Evolutionary conservation across 2,797 vertebrate species (phyloP).

Genomic region (Intellagama lesueurii): DNA sequence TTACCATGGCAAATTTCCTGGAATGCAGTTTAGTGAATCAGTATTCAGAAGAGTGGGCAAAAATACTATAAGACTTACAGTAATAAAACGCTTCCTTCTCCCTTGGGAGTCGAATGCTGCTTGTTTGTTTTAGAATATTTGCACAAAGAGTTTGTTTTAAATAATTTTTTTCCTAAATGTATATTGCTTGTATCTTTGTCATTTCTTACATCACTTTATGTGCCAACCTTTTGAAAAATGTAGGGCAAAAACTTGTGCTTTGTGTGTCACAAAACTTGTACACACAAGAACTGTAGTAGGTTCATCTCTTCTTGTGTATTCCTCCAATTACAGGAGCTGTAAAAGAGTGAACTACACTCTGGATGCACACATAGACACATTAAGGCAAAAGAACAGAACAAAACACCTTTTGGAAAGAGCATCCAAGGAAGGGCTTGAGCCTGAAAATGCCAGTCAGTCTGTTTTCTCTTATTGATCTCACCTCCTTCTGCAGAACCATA

Average conservation of each 20-base stretch:
- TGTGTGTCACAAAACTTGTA: constrained; percentile 16
- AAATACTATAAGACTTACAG: constrained; percentile 13
- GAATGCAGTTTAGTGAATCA: constrained; percentile 35
- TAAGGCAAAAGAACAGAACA: neutral
- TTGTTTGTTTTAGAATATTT: constrained; percentile 36
- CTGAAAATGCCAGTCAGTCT: constrained; percentile 18
- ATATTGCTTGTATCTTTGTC: constrained; percentile 3
- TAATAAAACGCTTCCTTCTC: constrained; percentile 42
- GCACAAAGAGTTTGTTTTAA: constrained; percentile 20
- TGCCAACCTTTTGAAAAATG: constrained; percentile 4
- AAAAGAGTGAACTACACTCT: constrained; percentile 21
- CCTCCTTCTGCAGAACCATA: constrained; percentile 41
- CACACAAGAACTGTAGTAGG: constrained; percentile 38
- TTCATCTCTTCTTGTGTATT: constrained; percentile 19
- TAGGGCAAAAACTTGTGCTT: constrained; percentile 35
- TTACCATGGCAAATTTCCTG: constrained; percentile 30
- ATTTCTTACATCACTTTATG: constrained; percentile 36
- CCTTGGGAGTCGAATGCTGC: neutral
- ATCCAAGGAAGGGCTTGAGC: neutral
- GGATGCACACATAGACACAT: neutral
- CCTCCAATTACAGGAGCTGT: constrained; percentile 1
- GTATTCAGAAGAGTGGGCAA: constrained; percentile 29
- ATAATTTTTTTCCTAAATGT: neutral
- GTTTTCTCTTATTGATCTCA: constrained; percentile 38
- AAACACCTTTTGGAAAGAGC: constrained; percentile 19